Evolutionary conservation across 2,888 invertebrate species (phyloP).

Genomic region (Habroteleia sp.): DNA sequence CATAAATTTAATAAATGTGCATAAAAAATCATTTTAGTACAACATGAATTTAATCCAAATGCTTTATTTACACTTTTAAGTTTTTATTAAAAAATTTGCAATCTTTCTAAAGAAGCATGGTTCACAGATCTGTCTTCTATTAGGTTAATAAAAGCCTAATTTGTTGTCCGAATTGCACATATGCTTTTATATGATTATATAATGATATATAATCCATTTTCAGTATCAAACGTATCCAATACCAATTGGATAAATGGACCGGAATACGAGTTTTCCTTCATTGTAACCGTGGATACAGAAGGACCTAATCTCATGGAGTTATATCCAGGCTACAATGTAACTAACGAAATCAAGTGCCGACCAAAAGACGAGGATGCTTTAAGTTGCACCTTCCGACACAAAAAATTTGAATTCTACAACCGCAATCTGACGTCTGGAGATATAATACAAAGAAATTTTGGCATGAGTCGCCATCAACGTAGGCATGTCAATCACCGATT

Average conservation of each 20-base stretch:
- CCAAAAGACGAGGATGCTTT: not conserved
- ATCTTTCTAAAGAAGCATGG: too few species aligned
- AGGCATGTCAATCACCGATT: too few species aligned
- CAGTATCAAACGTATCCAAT: conserved; percentile 2
- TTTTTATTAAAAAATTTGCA: too few species aligned
- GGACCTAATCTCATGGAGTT: not conserved
- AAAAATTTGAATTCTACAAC: conserved; percentile 3
- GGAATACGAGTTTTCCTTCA: not conserved
- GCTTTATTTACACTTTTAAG: too few species aligned
- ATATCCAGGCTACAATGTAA: conserved; percentile 4
- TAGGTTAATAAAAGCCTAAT: not conserved
- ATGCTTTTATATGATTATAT: too few species aligned
- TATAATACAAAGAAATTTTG: too few species aligned
- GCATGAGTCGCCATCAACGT: too few species aligned
- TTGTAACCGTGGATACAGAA: not conserved
- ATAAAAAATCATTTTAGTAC: too few species aligned
- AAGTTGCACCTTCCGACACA: conserved; percentile 9
- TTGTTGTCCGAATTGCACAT: not conserved
- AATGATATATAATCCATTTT: not conserved
- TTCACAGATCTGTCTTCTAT: too few species aligned
- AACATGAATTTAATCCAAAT: too few species aligned
- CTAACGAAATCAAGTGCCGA: conserved; percentile 14
- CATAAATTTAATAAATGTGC: too few species aligned
- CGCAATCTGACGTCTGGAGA: not conserved
- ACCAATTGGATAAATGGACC: conserved; percentile 6